A percentile compares a stretch with the other conserved stretches of the same genome.
phyloP scores from a whole-genome alignment of 2,888 invertebrate genomes.

The Nymphalis polychloros region DNA sequence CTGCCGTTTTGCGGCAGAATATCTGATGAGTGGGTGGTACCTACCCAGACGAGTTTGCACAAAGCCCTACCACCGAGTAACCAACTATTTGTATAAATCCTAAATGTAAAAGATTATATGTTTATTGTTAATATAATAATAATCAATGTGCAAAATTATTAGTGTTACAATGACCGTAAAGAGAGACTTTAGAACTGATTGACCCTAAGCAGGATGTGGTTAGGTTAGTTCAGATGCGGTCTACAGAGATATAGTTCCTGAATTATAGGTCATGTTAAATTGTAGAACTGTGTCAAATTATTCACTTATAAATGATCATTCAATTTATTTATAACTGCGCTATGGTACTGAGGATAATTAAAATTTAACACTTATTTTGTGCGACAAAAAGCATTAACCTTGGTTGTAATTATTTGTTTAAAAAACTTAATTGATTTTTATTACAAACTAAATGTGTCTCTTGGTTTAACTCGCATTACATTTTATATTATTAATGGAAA shows the following conservation, averaged over 20 bases:
- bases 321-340: slow-evolving; percentile 1
- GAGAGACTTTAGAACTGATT: slow-evolving; percentile 41
- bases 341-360: neutral
- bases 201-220: slow-evolving; percentile 59
- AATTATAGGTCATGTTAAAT: slow-evolving; percentile 35
- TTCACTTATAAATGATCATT: slow-evolving; percentile 20
- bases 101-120: too few relatives aligned
- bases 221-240: slow-evolving; percentile 40
- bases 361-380: neutral
- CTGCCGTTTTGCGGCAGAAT: too few relatives aligned
- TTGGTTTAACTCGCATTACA: too few relatives aligned
- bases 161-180: neutral
- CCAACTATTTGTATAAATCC: too few relatives aligned
- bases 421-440: neutral
- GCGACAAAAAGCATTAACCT: neutral
- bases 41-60: too few relatives aligned
- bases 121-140: neutral
- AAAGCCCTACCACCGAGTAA: too few relatives aligned
- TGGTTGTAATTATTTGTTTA: slow-evolving; percentile 2
- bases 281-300: slow-evolving; percentile 45
- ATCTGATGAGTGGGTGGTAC: too few relatives aligned
- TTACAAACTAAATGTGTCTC: neutral
- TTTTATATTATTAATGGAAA: too few relatives aligned
- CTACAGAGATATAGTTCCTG: slow-evolving; percentile 44
- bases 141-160: neutral